Conservation (phyloP, 2,113 vertebrate genomes). For the Suricata suricatta region DNA sequence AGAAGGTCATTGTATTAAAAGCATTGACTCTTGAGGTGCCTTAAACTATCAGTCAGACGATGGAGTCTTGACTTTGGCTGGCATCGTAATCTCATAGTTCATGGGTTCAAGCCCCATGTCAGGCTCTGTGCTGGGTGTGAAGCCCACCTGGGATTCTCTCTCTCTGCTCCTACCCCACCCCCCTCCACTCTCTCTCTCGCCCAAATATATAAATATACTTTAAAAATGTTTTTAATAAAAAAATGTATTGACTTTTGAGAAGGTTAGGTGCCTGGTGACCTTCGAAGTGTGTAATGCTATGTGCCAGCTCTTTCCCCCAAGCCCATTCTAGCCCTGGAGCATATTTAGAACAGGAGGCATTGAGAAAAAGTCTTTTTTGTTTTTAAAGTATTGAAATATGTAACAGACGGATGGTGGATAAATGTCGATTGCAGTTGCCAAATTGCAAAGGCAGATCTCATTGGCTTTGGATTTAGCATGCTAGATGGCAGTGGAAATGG, state of each 20-base stretch:
- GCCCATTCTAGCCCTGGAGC: neutral
- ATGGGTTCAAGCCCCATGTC: too few relatives aligned
- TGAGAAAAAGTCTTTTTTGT: neutral
- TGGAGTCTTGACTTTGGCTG: too few relatives aligned
- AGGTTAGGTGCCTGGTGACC: neutral
- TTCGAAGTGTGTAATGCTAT: neutral
- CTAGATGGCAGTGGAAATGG: neutral
- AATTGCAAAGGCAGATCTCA: slow-evolving; percentile 18
- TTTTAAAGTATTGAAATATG: neutral
- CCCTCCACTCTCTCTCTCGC: too few relatives aligned
- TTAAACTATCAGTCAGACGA: too few relatives aligned
- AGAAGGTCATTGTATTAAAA: slow-evolving; percentile 33
- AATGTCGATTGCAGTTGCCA: slow-evolving; percentile 33
- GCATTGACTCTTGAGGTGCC: neutral
- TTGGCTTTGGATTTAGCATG: neutral
- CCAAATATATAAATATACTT: too few relatives aligned
- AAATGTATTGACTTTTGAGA: neutral
- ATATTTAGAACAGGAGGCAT: neutral
- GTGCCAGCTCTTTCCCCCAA: neutral
- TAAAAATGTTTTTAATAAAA: too few relatives aligned
- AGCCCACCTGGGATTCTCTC: too few relatives aligned
- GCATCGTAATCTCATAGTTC: too few relatives aligned
- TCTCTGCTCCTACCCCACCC: too few relatives aligned
- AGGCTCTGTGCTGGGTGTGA: too few relatives aligned
- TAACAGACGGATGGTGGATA: slow-evolving; percentile 30